Evolutionary conservation across 37 sponge, comb jelly and placozoan species (phyloP).

Genomic region (Beroe ovata): DNA sequence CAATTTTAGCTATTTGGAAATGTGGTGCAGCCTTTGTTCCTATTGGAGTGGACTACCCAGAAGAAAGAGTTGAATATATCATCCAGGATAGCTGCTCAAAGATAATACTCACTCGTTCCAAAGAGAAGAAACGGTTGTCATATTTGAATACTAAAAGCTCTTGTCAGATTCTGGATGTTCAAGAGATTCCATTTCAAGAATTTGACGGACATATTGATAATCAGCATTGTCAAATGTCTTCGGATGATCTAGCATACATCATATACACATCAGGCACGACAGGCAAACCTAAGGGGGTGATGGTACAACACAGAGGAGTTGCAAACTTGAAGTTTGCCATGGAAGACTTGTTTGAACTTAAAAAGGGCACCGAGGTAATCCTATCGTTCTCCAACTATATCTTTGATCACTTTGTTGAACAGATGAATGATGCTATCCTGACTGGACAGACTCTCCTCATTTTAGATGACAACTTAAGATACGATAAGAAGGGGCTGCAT

Average conservation of each 20-base stretch:
- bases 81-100: neutral
- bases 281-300: constrained; percentile 70
- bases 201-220: neutral
- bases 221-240: neutral
- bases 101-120: constrained; percentile 50
- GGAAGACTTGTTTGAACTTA: neutral
- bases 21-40: constrained; percentile 69
- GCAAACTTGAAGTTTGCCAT: neutral
- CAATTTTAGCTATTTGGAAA: constrained; percentile 66
- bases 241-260: constrained; percentile 47
- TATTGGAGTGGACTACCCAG: constrained; percentile 30
- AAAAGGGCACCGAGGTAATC: neutral
- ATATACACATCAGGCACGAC: constrained; percentile 73
- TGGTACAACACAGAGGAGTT: neutral
- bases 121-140: neutral
- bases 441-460: neutral
- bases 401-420: neutral
- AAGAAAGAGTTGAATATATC: constrained; percentile 7
- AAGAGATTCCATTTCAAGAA: neutral
- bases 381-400: neutral
- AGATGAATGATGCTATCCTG: neutral
- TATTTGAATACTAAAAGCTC: neutral
- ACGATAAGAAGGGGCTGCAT: neutral
- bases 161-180: neutral
- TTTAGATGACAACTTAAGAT: neutral